Percentiles rank a stretch among this genome's conserved stretches.
These are phyloP conservation scores for Troides helena DNA, from an alignment of 2,888 invertebrate species.

Conservation along the genomic window DNA sequence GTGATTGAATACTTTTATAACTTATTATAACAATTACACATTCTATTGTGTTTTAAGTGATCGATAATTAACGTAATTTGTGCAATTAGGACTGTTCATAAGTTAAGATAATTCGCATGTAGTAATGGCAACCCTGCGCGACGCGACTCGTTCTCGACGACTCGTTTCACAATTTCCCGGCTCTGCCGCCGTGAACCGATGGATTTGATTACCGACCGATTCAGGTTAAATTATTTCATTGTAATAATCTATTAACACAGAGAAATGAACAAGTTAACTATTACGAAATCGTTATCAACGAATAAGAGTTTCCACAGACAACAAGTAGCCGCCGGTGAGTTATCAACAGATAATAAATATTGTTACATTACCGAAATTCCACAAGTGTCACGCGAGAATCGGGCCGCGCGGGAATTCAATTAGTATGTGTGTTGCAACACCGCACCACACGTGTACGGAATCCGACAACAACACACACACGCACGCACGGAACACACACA, in stretches of 20 bases:
- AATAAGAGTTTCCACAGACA: not conserved
- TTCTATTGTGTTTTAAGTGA: too few relatives aligned
- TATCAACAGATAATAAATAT: constrained; percentile 15
- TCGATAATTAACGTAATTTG: too few relatives aligned
- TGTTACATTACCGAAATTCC: constrained; percentile 13
- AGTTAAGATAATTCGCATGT: too few relatives aligned
- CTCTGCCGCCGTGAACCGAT: constrained; percentile 31
- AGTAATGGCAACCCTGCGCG: not conserved
- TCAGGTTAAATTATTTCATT: constrained; percentile 17
- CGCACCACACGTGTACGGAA: constrained; percentile 60
- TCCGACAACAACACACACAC: constrained; percentile 62
- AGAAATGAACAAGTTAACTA: not conserved
- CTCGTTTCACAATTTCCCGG: constrained; percentile 51
- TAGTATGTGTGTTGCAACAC: constrained; percentile 54
- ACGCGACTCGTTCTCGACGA: constrained; percentile 54
- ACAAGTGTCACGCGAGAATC: constrained; percentile 32
- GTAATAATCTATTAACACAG: not conserved
- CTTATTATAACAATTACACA: too few relatives aligned
- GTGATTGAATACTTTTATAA: too few relatives aligned
- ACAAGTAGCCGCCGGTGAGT: not conserved
- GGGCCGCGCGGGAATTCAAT: constrained; percentile 37
- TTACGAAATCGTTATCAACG: not conserved
- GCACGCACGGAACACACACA: constrained; percentile 40
- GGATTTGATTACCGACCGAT: constrained; percentile 11
- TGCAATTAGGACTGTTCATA: too few relatives aligned